phyloP scores from a whole-genome alignment of 2,888 invertebrate species.

The Lithophane socia region DNA sequence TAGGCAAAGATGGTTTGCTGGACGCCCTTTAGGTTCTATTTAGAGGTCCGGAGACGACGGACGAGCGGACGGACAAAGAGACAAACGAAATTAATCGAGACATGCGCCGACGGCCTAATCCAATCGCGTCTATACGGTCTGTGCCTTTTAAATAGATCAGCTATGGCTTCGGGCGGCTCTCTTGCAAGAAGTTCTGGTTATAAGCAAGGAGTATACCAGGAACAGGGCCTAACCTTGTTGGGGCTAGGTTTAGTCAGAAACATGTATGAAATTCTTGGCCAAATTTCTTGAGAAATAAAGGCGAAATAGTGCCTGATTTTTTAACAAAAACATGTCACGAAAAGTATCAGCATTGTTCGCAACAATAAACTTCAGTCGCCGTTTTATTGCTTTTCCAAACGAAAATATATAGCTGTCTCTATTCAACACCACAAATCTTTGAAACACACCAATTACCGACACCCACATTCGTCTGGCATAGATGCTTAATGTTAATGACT shows the following conservation, averaged over 20 bases:
- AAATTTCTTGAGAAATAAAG: background rate
- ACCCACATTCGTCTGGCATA: slow-evolving; percentile 29
- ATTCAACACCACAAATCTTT: slow-evolving; percentile 25
- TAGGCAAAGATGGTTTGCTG: slow-evolving; percentile 80
- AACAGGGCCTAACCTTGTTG: slow-evolving; percentile 37
- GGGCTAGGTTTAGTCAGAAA: background rate
- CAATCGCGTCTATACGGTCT: slow-evolving; percentile 77
- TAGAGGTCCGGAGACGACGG: slow-evolving; percentile 70
- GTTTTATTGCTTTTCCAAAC: slow-evolving; percentile 28
- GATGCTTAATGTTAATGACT: slow-evolving; percentile 24
- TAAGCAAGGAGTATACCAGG: slow-evolving; percentile 35
- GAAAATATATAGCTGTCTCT: slow-evolving; percentile 23
- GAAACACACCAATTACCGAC: slow-evolving; percentile 39
- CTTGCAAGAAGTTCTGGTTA: slow-evolving; percentile 61
- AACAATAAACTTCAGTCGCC: slow-evolving; percentile 23
- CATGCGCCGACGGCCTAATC: slow-evolving; percentile 85
- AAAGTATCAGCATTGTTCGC: slow-evolving; percentile 27
- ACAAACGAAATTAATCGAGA: slow-evolving; percentile 89
- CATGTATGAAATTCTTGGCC: background rate
- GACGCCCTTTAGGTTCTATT: slow-evolving; percentile 83
- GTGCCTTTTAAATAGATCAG: slow-evolving; percentile 79
- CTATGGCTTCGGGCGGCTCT: slow-evolving; percentile 58
- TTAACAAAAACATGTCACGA: slow-evolving; percentile 30
- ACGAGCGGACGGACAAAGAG: slow-evolving; percentile 81
- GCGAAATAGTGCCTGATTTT: slow-evolving; percentile 12